Percentiles rank a stretch among this genome's conserved stretches.
phyloP scores from a whole-genome alignment of 2,113 vertebrate genomes.

The Cranoglanis bouderius region DNA sequence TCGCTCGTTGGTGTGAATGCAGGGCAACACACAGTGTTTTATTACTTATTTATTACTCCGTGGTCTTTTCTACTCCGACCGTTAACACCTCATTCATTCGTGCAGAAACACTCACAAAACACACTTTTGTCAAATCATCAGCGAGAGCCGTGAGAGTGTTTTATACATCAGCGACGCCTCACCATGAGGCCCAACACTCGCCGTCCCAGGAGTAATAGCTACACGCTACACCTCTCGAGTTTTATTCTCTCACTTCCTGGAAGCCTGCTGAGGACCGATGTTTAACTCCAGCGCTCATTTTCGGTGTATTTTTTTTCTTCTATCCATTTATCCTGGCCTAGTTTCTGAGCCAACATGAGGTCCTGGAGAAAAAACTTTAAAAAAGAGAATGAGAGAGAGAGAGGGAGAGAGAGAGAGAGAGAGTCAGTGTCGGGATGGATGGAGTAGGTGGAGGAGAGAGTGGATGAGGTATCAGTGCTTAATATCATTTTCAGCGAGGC shows the following conservation, averaged over 20 bases:
- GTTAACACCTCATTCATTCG: background rate
- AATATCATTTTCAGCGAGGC: conserved; percentile 24
- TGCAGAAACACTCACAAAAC: conserved; percentile 32
- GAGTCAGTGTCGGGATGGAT: background rate
- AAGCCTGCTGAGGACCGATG: conserved; percentile 13
- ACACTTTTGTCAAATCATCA: background rate
- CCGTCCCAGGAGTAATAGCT: background rate
- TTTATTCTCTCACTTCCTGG: conserved; percentile 10
- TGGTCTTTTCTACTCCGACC: background rate
- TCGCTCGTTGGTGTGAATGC: background rate
- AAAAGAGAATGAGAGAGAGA: background rate
- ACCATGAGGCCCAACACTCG: background rate
- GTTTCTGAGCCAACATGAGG: conserved; percentile 16
- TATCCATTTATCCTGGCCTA: conserved; percentile 23
- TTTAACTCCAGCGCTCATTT: conserved; percentile 33
- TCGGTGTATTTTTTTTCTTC: background rate
- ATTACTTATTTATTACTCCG: background rate
- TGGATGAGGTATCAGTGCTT: conserved; percentile 23
- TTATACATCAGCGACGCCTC: background rate
- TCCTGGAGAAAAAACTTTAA: background rate
- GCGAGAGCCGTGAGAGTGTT: background rate
- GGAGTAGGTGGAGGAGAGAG: background rate
- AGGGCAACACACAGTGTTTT: background rate
- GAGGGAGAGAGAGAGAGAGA: background rate
- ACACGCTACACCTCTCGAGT: conserved; percentile 25